phyloP scores from a whole-genome alignment of 2,113 vertebrate species.

The Colistium nudipinnis region DNA sequence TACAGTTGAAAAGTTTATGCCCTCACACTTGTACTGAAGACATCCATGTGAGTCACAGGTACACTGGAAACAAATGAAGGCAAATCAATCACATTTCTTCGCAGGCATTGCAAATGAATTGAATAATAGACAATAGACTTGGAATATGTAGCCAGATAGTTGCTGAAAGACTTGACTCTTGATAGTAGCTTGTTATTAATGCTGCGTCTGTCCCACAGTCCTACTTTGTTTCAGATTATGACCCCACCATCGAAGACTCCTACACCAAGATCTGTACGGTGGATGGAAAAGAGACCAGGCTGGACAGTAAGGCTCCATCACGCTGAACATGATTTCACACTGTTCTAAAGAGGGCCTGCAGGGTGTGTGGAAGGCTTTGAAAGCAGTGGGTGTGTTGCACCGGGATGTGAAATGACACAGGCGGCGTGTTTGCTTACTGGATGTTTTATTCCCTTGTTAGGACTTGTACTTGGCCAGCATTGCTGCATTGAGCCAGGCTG shows the following conservation, averaged over 20 bases:
- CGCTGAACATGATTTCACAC: background rate
- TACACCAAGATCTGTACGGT: slow-evolving; percentile 90
- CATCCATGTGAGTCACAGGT: too few species aligned
- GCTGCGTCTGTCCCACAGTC: slow-evolving; percentile 78
- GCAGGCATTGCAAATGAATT: too few species aligned
- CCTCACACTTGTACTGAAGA: too few species aligned
- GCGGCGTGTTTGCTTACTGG: slow-evolving; percentile 39
- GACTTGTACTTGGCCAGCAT: slow-evolving; percentile 56
- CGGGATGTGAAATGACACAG: slow-evolving; percentile 30
- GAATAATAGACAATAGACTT: too few species aligned
- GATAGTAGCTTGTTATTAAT: slow-evolving; percentile 1
- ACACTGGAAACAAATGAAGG: too few species aligned
- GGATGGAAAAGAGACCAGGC: slow-evolving; percentile 84
- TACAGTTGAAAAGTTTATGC: too few species aligned
- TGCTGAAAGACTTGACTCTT: background rate
- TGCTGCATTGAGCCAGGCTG: slow-evolving; percentile 2
- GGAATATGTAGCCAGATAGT: too few species aligned
- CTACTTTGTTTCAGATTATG: slow-evolving; percentile 94
- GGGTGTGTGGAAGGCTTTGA: slow-evolving; percentile 22
- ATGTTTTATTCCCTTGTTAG: slow-evolving; percentile 67
- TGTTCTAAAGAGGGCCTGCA: slow-evolving; percentile 7
- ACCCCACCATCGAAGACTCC: slow-evolving; percentile 94
- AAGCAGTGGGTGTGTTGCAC: slow-evolving; percentile 45
- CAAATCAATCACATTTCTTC: too few species aligned
- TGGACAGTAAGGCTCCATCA: slow-evolving; percentile 85